phyloP scores from a whole-genome alignment of 2,888 invertebrate genomes.

The Cheilosia grossa region DNA sequence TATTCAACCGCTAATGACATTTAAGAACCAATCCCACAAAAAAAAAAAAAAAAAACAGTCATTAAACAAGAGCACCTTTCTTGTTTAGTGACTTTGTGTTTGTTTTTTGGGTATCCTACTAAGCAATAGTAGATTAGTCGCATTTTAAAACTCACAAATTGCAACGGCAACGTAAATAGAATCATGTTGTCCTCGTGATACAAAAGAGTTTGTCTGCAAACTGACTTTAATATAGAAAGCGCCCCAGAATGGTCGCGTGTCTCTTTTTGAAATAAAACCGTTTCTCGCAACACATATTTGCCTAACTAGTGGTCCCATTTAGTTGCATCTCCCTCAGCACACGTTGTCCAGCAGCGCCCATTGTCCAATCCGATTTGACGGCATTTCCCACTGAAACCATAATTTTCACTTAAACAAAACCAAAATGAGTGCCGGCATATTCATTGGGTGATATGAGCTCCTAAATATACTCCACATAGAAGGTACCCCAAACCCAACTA shows the following conservation, averaged over 20 bases:
- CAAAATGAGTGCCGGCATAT: slow-evolving; percentile 30
- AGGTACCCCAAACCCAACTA: neutral
- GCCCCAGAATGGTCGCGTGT: neutral
- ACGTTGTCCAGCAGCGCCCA: neutral
- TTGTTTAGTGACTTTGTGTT: too few relatives aligned
- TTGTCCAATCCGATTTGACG: slow-evolving; percentile 8
- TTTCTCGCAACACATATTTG: neutral
- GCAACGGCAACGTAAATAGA: too few relatives aligned
- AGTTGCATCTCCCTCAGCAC: slow-evolving; percentile 1
- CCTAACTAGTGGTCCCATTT: slow-evolving; percentile 24
- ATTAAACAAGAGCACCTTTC: too few relatives aligned
- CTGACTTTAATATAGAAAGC: too few relatives aligned
- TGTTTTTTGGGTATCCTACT: too few relatives aligned
- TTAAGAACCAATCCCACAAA: too few relatives aligned
- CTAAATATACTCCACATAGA: slow-evolving; percentile 36
- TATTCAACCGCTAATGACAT: too few relatives aligned
- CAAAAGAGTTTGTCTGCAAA: too few relatives aligned
- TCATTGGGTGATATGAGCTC: slow-evolving; percentile 48
- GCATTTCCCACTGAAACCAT: slow-evolving; percentile 29
- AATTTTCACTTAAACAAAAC: slow-evolving; percentile 42
- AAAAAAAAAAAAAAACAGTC: too few relatives aligned
- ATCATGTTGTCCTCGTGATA: too few relatives aligned
- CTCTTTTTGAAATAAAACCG: neutral
- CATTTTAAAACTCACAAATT: too few relatives aligned
- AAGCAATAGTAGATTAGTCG: too few relatives aligned